phyloP scores from a whole-genome alignment of 2,797 vertebrate species.

The Alfaro cultratus region DNA sequence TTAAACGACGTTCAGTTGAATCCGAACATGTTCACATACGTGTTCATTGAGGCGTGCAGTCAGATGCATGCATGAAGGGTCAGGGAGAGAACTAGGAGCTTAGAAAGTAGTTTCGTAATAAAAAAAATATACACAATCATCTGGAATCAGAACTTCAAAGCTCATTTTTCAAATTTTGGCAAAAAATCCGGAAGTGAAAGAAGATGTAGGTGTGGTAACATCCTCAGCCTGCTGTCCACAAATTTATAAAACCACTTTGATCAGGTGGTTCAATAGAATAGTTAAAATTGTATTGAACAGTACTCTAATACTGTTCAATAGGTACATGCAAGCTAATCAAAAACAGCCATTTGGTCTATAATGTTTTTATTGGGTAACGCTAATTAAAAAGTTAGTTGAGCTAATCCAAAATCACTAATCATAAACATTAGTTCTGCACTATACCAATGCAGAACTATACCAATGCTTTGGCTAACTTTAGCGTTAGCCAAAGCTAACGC shows the following conservation, averaged over 20 bases:
- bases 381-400: no score
- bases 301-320: neutral
- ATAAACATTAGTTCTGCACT: neutral
- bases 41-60: neutral
- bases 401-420: no score
- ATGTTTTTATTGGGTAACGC: neutral
- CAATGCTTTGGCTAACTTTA: no score
- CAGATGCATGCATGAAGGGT: neutral
- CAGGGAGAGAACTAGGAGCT: neutral
- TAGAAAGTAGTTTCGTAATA: neutral
- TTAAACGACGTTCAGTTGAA: neutral
- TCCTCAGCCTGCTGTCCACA: neutral
- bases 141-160: neutral
- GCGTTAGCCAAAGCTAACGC: neutral
- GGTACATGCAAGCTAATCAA: neutral
- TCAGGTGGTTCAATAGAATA: neutral
- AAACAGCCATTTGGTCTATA: neutral
- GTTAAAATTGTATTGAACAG: no score
- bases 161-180: neutral
- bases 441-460: neutral
- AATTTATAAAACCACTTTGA: neutral
- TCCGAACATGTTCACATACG: neutral
- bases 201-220: neutral
- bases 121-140: neutral
- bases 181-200: neutral